Evolutionary conservation across 37 sponge, comb jelly and placozoan species (phyloP).

Genomic region (Oopsacas minuta): DNA sequence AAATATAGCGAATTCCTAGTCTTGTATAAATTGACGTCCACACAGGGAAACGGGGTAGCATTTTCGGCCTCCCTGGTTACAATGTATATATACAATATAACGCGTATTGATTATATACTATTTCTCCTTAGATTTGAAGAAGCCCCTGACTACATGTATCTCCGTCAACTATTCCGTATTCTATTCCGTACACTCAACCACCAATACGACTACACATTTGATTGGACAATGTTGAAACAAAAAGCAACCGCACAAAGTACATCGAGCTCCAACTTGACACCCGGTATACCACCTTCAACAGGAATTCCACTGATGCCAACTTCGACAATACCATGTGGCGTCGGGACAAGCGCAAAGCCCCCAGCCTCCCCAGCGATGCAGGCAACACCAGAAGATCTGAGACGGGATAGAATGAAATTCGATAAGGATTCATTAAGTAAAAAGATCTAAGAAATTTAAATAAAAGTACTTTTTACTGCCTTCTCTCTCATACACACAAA

Average conservation of each 20-base stretch:
- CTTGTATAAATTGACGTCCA: too few species aligned
- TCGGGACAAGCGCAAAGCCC: background rate
- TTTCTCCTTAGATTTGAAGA: conserved; percentile 84
- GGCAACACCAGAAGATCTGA: background rate
- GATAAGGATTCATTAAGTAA: background rate
- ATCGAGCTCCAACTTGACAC: background rate
- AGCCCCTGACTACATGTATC: conserved; percentile 99
- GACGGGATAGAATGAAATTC: background rate
- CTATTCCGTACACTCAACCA: conserved; percentile 96
- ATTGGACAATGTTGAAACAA: conserved; percentile 96
- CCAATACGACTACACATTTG: conserved; percentile 96
- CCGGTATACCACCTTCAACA: background rate
- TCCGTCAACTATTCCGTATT: conserved; percentile 87
- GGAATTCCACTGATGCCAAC: background rate
- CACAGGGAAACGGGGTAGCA: too few species aligned
- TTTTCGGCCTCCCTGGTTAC: too few species aligned
- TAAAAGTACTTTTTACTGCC: background rate
- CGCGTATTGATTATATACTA: too few species aligned
- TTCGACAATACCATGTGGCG: background rate
- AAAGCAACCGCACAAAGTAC: conserved; percentile 58
- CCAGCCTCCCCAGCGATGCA: background rate
- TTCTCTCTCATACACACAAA: background rate
- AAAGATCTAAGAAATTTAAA: background rate
- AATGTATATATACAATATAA: too few species aligned
- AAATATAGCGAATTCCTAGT: too few species aligned